phyloP scores from a whole-genome alignment of 1,140 invertebrate species.

The Berghia stephanieae region DNA sequence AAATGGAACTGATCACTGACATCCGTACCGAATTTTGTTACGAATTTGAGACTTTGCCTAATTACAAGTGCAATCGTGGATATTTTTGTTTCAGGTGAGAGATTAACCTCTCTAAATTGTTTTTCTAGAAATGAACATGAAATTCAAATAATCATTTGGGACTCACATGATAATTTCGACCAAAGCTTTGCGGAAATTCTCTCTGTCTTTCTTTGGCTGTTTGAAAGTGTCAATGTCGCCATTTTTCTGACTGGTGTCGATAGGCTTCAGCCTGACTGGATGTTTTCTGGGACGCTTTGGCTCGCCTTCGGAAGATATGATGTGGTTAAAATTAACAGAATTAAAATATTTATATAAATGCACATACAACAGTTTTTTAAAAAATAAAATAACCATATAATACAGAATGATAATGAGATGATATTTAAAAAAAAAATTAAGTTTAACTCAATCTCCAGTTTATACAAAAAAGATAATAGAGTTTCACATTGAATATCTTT shows the following conservation, averaged over 20 bases:
- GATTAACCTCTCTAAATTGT: too few relatives aligned
- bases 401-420: too few relatives aligned
- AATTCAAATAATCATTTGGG: background rate
- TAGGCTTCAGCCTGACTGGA: conserved; percentile 51
- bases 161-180: conserved; percentile 77
- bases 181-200: conserved; percentile 82
- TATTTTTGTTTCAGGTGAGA: too few relatives aligned
- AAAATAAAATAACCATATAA: too few relatives aligned
- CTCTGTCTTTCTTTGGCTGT: conserved; percentile 77
- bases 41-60: too few relatives aligned
- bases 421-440: too few relatives aligned
- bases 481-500: background rate
- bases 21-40: too few relatives aligned
- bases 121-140: background rate
- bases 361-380: too few relatives aligned
- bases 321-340: background rate
- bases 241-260: conserved; percentile 51
- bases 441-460: background rate
- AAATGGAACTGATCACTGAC: too few relatives aligned
- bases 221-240: conserved; percentile 50
- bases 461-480: background rate
- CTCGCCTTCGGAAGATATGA: background rate
- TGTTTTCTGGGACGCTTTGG: conserved; percentile 42
- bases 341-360: conserved; percentile 11
- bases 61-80: background rate